Evolutionary conservation across 2,797 vertebrate genomes (phyloP).

Genomic region (Luscinia megarhynchos): DNA sequence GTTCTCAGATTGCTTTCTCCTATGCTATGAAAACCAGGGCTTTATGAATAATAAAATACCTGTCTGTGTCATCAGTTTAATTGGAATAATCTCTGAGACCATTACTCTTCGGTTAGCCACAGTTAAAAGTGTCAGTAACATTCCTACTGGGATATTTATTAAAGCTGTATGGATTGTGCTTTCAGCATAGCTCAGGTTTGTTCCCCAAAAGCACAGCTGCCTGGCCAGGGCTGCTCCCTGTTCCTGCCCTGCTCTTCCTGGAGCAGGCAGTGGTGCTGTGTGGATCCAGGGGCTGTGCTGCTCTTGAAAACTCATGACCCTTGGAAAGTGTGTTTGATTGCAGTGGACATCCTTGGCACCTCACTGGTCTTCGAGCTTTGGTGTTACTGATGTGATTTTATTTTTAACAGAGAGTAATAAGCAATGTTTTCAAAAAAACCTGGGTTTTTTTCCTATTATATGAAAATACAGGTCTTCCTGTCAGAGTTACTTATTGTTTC

Average conservation of each 20-base stretch:
- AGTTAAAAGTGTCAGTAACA: not conserved
- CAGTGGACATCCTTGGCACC: accelerated
- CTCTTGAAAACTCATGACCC: not conserved
- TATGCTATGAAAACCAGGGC: not conserved
- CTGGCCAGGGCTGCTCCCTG: not conserved
- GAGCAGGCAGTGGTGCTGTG: not conserved
- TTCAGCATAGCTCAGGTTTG: not conserved
- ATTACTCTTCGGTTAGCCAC: not conserved
- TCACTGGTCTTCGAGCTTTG: accelerated
- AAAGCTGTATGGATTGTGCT: not conserved
- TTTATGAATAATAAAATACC: conserved; percentile 20
- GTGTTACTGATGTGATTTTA: not conserved
- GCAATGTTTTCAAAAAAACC: accelerated
- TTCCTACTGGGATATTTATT: not conserved
- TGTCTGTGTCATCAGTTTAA: not conserved
- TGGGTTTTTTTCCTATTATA: not conserved
- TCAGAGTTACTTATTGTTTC: not conserved
- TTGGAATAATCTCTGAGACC: not conserved
- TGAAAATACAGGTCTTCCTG: not conserved
- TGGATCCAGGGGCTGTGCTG: not conserved
- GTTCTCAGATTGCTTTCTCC: not conserved
- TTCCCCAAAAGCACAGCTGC: not conserved
- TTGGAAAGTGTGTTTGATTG: not conserved
- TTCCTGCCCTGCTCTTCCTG: not conserved
- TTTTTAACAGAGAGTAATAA: not conserved